These are phyloP conservation scores for Drosophila subpulchrella DNA, from an alignment of 1,140 invertebrate genomes.

Conservation along the genomic window DNA sequence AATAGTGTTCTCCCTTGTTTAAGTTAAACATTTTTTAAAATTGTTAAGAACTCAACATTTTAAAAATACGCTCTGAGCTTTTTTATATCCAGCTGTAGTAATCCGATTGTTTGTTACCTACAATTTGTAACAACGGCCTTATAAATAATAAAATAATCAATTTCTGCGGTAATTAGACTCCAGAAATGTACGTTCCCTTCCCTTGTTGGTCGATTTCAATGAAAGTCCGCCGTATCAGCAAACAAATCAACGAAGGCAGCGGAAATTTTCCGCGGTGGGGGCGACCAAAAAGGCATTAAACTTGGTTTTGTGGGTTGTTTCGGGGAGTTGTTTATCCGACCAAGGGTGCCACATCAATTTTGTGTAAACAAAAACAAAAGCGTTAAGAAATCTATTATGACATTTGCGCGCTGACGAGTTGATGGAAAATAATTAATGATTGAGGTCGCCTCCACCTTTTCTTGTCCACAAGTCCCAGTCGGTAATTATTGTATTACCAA, in stretches of 20 bases:
- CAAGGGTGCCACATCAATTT: conserved; percentile 44
- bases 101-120: too few species aligned
- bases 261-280: conserved; percentile 15
- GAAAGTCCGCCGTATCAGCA: conserved; percentile 48
- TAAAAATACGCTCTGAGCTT: too few species aligned
- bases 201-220: conserved; percentile 15
- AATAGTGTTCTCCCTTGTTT: too few species aligned
- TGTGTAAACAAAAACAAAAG: conserved; percentile 60
- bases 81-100: too few species aligned
- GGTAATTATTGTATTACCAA: conserved; percentile 52
- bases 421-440: conserved; percentile 80
- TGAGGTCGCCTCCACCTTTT: conserved; percentile 6
- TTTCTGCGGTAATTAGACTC: conserved; percentile 41
- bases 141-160: conserved; percentile 23
- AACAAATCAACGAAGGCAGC: conserved; percentile 52
- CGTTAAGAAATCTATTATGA: conserved; percentile 78
- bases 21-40: too few species aligned
- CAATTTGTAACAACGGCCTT: too few species aligned
- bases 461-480: conserved; percentile 1
- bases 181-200: conserved; percentile 11
- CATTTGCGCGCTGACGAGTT: conserved; percentile 74
- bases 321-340: conserved; percentile 12
- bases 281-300: conserved; percentile 43
- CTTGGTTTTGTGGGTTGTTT: conserved; percentile 5
- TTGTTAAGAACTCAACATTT: too few species aligned